Conservation (phyloP, 2,888 invertebrate genomes). For the Podabrus alpinus region DNA sequence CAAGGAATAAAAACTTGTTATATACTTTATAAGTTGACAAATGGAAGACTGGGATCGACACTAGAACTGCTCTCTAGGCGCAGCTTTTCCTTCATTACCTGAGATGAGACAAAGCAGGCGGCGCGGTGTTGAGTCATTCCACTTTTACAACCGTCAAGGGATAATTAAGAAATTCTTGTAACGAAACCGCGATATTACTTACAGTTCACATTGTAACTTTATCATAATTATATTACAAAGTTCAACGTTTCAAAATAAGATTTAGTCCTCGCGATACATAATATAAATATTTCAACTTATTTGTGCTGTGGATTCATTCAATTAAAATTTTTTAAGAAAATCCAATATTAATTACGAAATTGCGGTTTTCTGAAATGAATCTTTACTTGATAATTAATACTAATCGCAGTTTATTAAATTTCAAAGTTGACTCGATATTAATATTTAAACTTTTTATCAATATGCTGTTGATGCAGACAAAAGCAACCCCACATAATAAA, state of each 20-base stretch:
- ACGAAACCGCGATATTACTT: conserved; percentile 26
- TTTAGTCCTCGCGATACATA: conserved; percentile 1
- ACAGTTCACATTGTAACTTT: conserved; percentile 25
- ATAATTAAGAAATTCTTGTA: conserved; percentile 26
- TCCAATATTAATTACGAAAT: conserved; percentile 7
- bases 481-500: too few species aligned
- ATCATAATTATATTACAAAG: conserved; percentile 19
- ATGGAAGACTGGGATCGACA: conserved; percentile 18
- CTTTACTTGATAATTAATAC: background rate
- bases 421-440: too few species aligned
- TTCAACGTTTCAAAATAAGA: conserved; percentile 5
- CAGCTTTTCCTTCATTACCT: conserved; percentile 29
- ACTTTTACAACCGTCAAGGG: conserved; percentile 25
- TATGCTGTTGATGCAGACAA: too few species aligned
- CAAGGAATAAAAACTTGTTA: background rate
- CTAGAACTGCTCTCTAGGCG: conserved; percentile 21
- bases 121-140: conserved; percentile 23
- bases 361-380: background rate
- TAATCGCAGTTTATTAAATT: background rate
- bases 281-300: conserved; percentile 12
- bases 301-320: conserved; percentile 6
- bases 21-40: conserved; percentile 23
- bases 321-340: background rate
- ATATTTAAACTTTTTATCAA: too few species aligned
- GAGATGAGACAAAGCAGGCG: conserved; percentile 27